A percentile compares a stretch with the other conserved stretches of the same genome.
These are phyloP conservation scores for Tetragonula clypearis DNA, from an alignment of 1,140 invertebrate species.

Conservation along the genomic window DNA sequence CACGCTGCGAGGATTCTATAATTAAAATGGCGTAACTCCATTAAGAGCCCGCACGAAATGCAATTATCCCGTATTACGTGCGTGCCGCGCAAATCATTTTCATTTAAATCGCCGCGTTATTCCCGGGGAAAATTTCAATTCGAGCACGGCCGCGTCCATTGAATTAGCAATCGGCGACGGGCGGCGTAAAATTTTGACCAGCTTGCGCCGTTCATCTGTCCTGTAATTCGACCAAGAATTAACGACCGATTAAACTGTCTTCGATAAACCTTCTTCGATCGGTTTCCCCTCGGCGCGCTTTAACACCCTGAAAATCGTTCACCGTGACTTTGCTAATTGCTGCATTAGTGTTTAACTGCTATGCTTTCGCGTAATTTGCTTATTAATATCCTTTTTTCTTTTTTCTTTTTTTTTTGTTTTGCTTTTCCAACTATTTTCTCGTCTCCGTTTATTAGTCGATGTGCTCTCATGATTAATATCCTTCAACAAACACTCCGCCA, in stretches of 20 bases:
- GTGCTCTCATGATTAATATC: too few species aligned
- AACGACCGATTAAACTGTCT: constrained; percentile 17
- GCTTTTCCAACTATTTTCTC: neutral
- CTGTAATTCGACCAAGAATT: constrained; percentile 12
- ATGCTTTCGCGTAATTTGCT: neutral
- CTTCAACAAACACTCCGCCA: too few species aligned
- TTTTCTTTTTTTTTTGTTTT: too few species aligned
- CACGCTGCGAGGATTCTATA: constrained; percentile 1
- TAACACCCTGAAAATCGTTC: neutral
- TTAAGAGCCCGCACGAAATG: constrained; percentile 26
- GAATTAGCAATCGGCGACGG: constrained; percentile 10
- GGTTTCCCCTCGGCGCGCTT: neutral
- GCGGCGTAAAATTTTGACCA: neutral
- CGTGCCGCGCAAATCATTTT: constrained; percentile 37
- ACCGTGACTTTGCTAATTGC: neutral
- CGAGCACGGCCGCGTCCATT: neutral
- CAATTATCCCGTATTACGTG: constrained; percentile 45
- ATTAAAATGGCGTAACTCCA: constrained; percentile 40
- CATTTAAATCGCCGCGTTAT: constrained; percentile 40
- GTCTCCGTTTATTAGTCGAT: neutral
- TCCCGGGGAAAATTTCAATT: constrained; percentile 31
- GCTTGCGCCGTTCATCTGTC: neutral
- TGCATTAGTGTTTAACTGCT: neutral
- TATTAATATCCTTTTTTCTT: neutral
- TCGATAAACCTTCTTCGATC: neutral